Base-by-base conservation (phyloP, 2,113 vertebrate species). In the Lates calcarifer region DNA sequence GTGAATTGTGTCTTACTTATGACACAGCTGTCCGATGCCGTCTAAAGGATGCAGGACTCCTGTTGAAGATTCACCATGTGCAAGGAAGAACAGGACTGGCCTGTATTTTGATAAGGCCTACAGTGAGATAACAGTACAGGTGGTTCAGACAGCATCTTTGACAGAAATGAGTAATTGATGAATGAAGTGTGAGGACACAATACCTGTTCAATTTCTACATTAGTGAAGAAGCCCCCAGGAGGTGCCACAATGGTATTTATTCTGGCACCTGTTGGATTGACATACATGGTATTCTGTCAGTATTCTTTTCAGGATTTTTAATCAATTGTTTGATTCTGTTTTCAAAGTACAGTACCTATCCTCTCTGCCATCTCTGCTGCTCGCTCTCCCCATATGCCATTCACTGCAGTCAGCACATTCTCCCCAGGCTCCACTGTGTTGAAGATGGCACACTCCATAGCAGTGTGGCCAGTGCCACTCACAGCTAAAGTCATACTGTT, bases 381-480 rank as follows among this genome's bases (percentile, higher is more conserved):
- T 13, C 98, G 94, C 56, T 97, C 96, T 6, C 98, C 98, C 98
- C 98, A 99, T 53, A 98, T 92, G 57, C 98, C 98, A 0, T 98
- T 97, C 80, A 93, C 66, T 0, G 95, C 96, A 0, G 94, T 86
- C 80, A 99, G 94, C 5, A 95, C 90, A 0, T 94, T 66, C 4
- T 99, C 97, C 0, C 95, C 95, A 0, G 70, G 80, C 89, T 99
- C 97, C 77, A 98, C 94, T 0, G 95, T 24, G 75, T 99, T 99
- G 88, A 96, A 41, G 58, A 99, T 89, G 41, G 97, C 96, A 0
- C 96, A 96, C 91, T 99, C 98, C 96, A 99, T 97, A 10, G 97
- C 98, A 0, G 95, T 93, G 92, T 99, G 98, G 2, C 98, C 98
- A 0, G 95, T 96, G 74, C 98, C 98, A 0, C 97, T 99, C 91